Conservation (phyloP, 1,140 invertebrate species). For the Papilio xuthus region DNA sequence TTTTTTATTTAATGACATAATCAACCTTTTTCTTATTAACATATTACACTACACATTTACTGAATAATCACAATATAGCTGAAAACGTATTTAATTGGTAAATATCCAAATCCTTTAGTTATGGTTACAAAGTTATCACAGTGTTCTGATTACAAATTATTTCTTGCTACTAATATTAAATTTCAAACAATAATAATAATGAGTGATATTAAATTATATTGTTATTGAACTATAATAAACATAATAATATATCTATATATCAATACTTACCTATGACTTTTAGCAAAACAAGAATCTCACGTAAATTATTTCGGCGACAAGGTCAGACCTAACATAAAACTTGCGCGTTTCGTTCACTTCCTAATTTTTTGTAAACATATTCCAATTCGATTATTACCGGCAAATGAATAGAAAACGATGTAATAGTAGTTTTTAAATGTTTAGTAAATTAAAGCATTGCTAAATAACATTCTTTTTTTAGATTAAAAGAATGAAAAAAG, state of each 20-base stretch:
- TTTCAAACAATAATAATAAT: not conserved
- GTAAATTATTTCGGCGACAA: slow-evolving; percentile 19
- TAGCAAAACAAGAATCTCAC: slow-evolving; percentile 12
- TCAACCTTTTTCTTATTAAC: no score
- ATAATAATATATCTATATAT: not conserved
- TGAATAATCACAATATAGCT: no score
- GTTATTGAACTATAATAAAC: not conserved
- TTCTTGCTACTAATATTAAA: not conserved
- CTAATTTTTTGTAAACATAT: slow-evolving; percentile 15
- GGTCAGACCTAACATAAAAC: slow-evolving; percentile 5
- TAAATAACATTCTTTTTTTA: not conserved
- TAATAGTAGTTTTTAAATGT: not conserved
- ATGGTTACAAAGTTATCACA: no score
- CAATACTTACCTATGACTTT: slow-evolving; percentile 15
- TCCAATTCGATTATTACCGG: slow-evolving; percentile 7
- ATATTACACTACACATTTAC: no score
- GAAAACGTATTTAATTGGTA: no score
- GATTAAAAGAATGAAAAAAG: not conserved
- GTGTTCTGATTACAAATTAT: no score
- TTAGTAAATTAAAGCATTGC: not conserved
- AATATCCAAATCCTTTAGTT: no score
- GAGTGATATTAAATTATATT: not conserved
- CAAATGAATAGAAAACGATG: not conserved
- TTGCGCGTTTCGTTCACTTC: not conserved
- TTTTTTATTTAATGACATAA: no score